phyloP scores from a whole-genome alignment of 2,113 vertebrate species.

The Ursus arctos region DNA sequence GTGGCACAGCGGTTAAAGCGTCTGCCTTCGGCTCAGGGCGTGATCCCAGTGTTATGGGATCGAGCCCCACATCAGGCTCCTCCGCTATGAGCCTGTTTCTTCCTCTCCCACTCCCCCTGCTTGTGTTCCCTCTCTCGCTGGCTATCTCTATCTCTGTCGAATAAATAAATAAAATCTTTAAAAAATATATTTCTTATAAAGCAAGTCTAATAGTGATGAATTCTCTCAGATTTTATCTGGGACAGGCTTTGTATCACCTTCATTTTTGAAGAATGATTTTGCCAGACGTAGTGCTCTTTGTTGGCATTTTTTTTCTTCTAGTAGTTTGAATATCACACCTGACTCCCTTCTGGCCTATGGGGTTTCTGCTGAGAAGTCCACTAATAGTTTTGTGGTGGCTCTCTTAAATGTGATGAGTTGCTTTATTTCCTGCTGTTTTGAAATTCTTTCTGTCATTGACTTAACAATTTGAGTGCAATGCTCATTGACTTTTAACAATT shows the following conservation, averaged over 20 bases:
- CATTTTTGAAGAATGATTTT: background rate
- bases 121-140: too few relatives aligned
- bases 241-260: background rate
- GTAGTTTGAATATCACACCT: background rate
- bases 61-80: too few relatives aligned
- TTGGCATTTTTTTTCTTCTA: background rate
- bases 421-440: background rate
- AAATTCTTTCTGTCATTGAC: background rate
- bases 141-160: too few relatives aligned
- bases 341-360: background rate
- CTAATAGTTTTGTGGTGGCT: background rate
- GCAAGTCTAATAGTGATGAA: background rate
- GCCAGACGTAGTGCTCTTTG: background rate
- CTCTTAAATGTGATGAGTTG: background rate
- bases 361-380: background rate
- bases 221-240: background rate
- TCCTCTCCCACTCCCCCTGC: too few relatives aligned
- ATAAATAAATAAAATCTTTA: too few relatives aligned
- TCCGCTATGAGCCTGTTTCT: too few relatives aligned
- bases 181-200: background rate
- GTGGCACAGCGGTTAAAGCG: too few relatives aligned
- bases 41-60: too few relatives aligned
- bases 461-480: background rate
- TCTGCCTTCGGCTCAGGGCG: too few relatives aligned
- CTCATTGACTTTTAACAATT: background rate